A percentile compares a stretch with the other conserved stretches of the same genome.
Evolutionary conservation across 2,888 invertebrate species (phyloP).

Genomic region (Drosophila antonietae): DNA sequence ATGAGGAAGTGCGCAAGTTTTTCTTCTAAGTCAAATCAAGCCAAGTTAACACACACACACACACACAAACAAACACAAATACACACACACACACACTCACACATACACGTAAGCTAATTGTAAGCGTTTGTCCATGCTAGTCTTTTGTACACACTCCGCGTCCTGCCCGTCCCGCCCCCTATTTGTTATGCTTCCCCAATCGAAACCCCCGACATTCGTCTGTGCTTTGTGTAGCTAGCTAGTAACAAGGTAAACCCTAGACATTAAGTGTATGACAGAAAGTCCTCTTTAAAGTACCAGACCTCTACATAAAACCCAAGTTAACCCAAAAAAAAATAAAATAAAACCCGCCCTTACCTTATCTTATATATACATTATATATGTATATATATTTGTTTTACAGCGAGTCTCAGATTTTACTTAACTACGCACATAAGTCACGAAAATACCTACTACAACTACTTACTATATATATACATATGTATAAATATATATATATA

Average conservation of each 20-base stretch:
- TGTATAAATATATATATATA: slow-evolving; percentile 47
- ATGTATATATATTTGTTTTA: slow-evolving; percentile 41
- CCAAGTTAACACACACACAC: slow-evolving; percentile 24
- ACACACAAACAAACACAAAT: slow-evolving; percentile 4
- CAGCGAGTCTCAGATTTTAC: slow-evolving; percentile 79
- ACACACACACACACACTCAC: slow-evolving; percentile 14
- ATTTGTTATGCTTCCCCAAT: slow-evolving; percentile 5
- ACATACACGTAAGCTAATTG: slow-evolving; percentile 23
- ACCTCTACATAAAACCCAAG: slow-evolving; percentile 1
- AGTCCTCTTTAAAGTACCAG: slow-evolving; percentile 12
- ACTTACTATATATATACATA: slow-evolving; percentile 52
- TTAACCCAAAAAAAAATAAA: background rate
- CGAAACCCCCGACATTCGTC: slow-evolving; percentile 25
- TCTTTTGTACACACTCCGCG: slow-evolving; percentile 24
- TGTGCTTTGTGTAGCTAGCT: slow-evolving; percentile 62
- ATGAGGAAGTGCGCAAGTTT: slow-evolving; percentile 80
- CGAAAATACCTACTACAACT: slow-evolving; percentile 57
- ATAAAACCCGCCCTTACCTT: slow-evolving; percentile 2
- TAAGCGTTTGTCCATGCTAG: slow-evolving; percentile 43
- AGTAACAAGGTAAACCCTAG: slow-evolving; percentile 37
- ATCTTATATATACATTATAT: slow-evolving; percentile 7
- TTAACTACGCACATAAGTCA: slow-evolving; percentile 78
- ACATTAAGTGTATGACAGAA: slow-evolving; percentile 67
- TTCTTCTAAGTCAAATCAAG: slow-evolving; percentile 72
- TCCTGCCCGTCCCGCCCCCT: slow-evolving; percentile 7